phyloP scores from a whole-genome alignment of 1,140 invertebrate genomes.

The Asobara japonica region DNA sequence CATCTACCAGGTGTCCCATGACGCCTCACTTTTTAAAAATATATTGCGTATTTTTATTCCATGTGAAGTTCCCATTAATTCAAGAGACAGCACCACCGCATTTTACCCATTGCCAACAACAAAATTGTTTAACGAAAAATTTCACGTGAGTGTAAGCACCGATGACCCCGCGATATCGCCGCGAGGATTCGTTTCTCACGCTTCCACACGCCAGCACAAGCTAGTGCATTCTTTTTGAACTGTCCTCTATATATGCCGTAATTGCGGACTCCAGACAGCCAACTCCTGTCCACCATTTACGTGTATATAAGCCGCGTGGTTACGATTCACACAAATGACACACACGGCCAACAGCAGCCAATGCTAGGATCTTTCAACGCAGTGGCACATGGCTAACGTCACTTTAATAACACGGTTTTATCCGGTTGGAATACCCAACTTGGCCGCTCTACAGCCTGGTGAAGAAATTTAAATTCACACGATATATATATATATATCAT shows the following conservation, averaged over 20 bases:
- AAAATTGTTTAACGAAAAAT: background rate
- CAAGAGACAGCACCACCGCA: no score
- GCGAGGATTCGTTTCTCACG: slow-evolving; percentile 45
- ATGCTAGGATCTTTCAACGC: background rate
- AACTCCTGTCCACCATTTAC: background rate
- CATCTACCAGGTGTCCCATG: no score
- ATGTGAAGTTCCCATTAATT: background rate
- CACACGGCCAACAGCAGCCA: background rate
- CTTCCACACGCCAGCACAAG: slow-evolving; percentile 32
- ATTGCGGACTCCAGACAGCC: slow-evolving; percentile 44
- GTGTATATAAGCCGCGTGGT: background rate
- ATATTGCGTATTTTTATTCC: no score
- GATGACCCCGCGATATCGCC: background rate
- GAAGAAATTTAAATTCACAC: background rate
- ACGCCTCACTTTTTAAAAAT: no score
- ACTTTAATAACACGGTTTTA: background rate
- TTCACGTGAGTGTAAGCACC: background rate
- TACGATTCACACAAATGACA: background rate
- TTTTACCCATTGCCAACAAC: background rate
- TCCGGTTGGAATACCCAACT: background rate
- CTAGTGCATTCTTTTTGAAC: slow-evolving; percentile 1
- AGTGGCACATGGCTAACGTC: background rate
- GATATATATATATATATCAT: background rate
- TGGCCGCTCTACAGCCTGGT: background rate
- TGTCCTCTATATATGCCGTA: slow-evolving; percentile 48